These are phyloP conservation scores for Montipora cactus DNA, from an alignment of 64 coral and sea anemone species.

Conservation along the genomic window DNA sequence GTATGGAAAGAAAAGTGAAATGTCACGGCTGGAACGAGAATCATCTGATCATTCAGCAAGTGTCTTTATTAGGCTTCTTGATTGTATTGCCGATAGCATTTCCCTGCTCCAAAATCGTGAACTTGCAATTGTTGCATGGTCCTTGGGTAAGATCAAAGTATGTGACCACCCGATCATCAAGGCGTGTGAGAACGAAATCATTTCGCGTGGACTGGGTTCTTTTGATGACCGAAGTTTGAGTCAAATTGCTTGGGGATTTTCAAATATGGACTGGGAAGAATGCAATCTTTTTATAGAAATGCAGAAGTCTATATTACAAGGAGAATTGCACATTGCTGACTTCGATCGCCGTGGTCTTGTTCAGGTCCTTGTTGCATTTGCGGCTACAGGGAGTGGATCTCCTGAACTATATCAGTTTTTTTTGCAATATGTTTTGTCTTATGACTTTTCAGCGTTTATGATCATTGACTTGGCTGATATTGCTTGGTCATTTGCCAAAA, in stretches of 20 bases:
- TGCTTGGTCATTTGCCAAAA: background rate
- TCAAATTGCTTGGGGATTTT: constrained; percentile 3
- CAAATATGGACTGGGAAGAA: background rate
- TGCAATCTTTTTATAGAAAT: background rate
- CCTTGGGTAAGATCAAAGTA: background rate
- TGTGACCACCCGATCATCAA: background rate
- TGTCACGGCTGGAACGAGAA: too few relatives aligned
- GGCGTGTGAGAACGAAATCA: background rate
- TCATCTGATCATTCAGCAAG: background rate
- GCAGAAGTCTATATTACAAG: background rate
- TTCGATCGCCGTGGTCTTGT: background rate
- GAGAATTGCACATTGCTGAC: background rate
- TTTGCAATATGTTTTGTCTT: background rate
- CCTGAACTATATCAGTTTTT: background rate
- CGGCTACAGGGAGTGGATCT: background rate
- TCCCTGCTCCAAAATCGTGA: background rate
- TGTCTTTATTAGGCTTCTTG: background rate
- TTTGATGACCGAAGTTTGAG: background rate
- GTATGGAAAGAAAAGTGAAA: background rate
- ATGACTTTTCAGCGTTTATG: background rate
- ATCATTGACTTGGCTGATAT: background rate
- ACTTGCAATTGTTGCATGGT: constrained; percentile 1
- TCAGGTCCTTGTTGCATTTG: background rate
- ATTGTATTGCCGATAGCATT: background rate
- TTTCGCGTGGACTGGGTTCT: background rate